Conservation (phyloP, 2,888 invertebrate genomes). For the Ligdia adustata region DNA sequence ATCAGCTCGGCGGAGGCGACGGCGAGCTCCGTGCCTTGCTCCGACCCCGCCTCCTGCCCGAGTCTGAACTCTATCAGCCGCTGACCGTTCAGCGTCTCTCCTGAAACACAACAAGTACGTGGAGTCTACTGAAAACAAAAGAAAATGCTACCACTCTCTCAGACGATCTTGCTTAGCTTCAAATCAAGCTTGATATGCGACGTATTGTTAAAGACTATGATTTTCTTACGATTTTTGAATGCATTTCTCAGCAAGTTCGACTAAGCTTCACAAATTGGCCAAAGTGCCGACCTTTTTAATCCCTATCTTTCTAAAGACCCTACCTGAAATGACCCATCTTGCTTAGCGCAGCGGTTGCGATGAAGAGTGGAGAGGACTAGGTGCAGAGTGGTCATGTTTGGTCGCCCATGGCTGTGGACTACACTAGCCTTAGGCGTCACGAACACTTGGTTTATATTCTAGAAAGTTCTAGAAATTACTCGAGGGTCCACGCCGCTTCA, state of each 20-base stretch:
- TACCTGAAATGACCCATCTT: conserved; percentile 70
- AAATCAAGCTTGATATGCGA: no score
- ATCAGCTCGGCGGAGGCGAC: conserved; percentile 92
- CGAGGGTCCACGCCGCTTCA: conserved; percentile 50
- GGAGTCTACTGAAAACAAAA: no score
- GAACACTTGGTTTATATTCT: conserved; percentile 43
- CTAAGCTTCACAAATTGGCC: no score
- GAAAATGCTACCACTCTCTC: no score
- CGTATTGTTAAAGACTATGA: no score
- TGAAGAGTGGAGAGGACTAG: conserved; percentile 24
- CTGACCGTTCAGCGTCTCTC: conserved; percentile 92
- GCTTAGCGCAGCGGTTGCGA: conserved; percentile 46
- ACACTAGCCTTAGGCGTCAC: conserved; percentile 57
- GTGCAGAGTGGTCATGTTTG: conserved; percentile 61
- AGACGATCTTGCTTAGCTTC: no score
- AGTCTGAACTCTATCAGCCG: conserved; percentile 93
- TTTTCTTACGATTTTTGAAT: no score
- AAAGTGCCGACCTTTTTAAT: no score
- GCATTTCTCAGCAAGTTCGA: no score
- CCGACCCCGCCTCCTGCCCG: conserved; percentile 82
- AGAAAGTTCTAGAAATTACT: conserved; percentile 9
- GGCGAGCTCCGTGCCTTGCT: conserved; percentile 84
- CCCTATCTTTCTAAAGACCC: conserved; percentile 35
- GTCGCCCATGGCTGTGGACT: conserved; percentile 76
- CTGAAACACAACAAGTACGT: conserved; percentile 82